Base-by-base conservation (phyloP, 2,888 invertebrate genomes). In the Erebia palarica region DNA sequence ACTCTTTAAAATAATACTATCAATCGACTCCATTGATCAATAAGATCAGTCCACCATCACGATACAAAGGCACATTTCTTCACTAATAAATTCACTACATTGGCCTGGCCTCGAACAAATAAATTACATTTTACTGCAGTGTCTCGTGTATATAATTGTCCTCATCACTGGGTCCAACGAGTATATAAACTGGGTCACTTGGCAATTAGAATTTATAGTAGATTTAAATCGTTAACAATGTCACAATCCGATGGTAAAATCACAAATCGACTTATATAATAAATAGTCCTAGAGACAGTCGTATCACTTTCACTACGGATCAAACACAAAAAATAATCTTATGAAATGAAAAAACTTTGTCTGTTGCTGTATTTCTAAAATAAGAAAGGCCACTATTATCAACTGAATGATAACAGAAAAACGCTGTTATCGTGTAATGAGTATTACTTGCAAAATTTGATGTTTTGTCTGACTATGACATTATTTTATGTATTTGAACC, bases 1-100 rank as follows among this genome's bases (percentile, higher is more conserved):
- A 70, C 69, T 70, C 65, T 76, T 71, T 76, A 79, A 80, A 82
- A 82, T 88, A 89, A 88, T 88, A 88, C 86, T 86, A 86, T 84
- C 77, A 74, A 83, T 83, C 84, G 84, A 83, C 80, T 84, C 81
- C 36, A 44, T 16, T 44, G 47, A 60, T 81, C 74, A 68, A 74
- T 83, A 82, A 78, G 78, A 78, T 82, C 78, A 76, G 77, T 80
- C 79, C 81, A 70, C 63, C 16, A 67, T 68, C 60, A 67, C 76
- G 68, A 79, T 74, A 80, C 79, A 77, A 89, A 89, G 90, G 89
- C 89, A 90, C 90, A 86, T 79, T 55, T 57, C 58, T 63, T 14
- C 49, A 65, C 55, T 55, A 65, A 66, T 57, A 60, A 65, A 59
- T 65, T 65, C 76, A 79, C 73, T 74, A 75, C 78, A 75, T 76